Base-by-base conservation (phyloP, 2,797 vertebrate species). In the Sebastes steindachneri region DNA sequence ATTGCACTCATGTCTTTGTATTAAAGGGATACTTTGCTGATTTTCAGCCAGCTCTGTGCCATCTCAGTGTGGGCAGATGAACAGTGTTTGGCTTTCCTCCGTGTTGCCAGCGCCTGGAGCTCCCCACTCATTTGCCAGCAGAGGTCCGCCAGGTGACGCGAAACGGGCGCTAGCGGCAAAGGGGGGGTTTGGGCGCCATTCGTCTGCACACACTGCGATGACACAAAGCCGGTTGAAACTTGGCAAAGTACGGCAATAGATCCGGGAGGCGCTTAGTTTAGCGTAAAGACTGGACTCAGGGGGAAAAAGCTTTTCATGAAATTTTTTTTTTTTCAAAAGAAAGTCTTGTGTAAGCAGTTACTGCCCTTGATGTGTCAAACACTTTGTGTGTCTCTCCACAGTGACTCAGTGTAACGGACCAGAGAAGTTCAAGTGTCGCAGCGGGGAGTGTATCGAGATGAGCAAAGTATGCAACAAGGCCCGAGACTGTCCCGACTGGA, bases 401-500 rank as follows among this genome's bases (percentile, higher is more conserved):
- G 98, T 95, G 92, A 97, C 97, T 89, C 97, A 97, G 93, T 99
- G 98, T 77, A 95, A 95, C n/a, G 97, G 98, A 63, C 96, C 97
- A 17, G 97, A 97, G 29, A 98, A 97, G 93, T 99, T 99, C 94
- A 98, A 97, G 90, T 99, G 99, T 94, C 96, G 96, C 89, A 99
- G 96, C 28, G 98, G 98, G 9, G 99, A 99, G 83, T 99, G 99
- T 85, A 97, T 99, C 26, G 98, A 99, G 68, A 94, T 97, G 92
- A 96, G 80, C 90, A 97, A 97, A 95, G 98, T 99, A 5, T 99
- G 99, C 91, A 97, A 99, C 94, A 96, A 97, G 85, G 94, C 94
- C 79, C 94, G 96, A 58, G 98, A 99, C 95, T 99, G 98, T 95
- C 96, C 95, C 1, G 99, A 99, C 94, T 98, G 98, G 97, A 99